phyloP scores from a whole-genome alignment of 2,888 invertebrate species.

The Phlogophora meticulosa region DNA sequence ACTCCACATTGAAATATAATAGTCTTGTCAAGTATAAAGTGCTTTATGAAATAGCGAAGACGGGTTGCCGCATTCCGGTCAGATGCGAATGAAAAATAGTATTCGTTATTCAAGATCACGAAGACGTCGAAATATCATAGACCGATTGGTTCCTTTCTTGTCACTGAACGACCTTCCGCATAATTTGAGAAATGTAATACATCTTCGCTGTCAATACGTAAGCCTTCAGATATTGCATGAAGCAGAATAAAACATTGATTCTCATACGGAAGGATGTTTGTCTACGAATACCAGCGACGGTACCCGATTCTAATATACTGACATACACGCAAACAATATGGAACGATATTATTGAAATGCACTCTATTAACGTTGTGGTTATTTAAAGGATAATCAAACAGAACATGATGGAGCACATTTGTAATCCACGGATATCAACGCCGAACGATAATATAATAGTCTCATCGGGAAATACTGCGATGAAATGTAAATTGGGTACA shows the following conservation, averaged over 20 bases:
- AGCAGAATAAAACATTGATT: constrained; percentile 66
- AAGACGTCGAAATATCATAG: constrained; percentile 56
- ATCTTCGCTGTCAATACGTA: constrained; percentile 66
- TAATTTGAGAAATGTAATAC: constrained; percentile 67
- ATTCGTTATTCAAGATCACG: constrained; percentile 70
- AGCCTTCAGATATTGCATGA: constrained; percentile 61
- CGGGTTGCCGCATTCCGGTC: constrained; percentile 56
- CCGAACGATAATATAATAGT: constrained; percentile 69
- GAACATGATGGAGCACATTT: constrained; percentile 40
- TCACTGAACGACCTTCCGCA: constrained; percentile 61
- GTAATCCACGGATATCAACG: constrained; percentile 56
- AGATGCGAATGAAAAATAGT: constrained; percentile 51
- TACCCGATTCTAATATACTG: constrained; percentile 24
- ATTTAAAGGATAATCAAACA: constrained; percentile 31
- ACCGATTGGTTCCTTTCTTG: constrained; percentile 48
- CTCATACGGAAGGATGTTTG: constrained; percentile 63
- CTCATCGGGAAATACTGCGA: constrained; percentile 64
- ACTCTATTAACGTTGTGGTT: neutral
- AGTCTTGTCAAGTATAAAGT: constrained; percentile 59
- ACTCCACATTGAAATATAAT: constrained; percentile 56
- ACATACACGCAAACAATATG: constrained; percentile 2
- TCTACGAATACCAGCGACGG: constrained; percentile 27
- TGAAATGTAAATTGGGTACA: constrained; percentile 82
- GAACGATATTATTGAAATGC: constrained; percentile 23
- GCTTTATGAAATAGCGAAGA: constrained; percentile 56